phyloP scores from a whole-genome alignment of 1,140 invertebrate genomes.

The Probaryconus sp. region DNA sequence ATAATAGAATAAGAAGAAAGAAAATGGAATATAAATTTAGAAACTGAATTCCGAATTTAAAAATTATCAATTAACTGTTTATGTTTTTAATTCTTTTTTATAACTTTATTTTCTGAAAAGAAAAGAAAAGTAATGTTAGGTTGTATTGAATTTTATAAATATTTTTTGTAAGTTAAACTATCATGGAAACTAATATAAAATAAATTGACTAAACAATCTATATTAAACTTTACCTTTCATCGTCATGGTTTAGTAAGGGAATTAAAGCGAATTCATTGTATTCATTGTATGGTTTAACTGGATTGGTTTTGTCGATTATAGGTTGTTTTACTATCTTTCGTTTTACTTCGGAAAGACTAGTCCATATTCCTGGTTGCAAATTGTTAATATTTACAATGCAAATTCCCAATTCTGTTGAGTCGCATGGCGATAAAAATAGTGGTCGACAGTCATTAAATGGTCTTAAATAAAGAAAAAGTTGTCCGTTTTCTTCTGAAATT shows the following conservation, averaged over 20 bases:
- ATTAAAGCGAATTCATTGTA: constrained; percentile 9
- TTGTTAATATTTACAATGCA: constrained; percentile 5
- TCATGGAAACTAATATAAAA: too few species aligned
- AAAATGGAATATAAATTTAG: too few species aligned
- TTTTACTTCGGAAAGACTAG: not conserved
- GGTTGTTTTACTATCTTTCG: constrained; percentile 15
- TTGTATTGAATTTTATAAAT: too few species aligned
- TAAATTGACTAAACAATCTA: too few species aligned
- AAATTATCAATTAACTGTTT: too few species aligned
- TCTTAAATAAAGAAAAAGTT: not conserved
- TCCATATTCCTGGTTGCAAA: not conserved
- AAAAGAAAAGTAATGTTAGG: too few species aligned
- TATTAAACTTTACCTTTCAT: constrained; percentile 3
- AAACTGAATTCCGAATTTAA: too few species aligned
- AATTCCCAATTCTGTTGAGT: constrained; percentile 16
- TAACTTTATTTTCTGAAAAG: too few species aligned
- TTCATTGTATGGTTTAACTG: not conserved
- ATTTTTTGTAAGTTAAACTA: too few species aligned
- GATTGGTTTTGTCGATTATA: not conserved
- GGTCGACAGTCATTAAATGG: not conserved
- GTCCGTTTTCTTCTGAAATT: not conserved
- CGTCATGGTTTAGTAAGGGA: constrained; percentile 10
- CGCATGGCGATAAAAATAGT: not conserved
- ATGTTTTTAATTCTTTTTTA: too few species aligned
- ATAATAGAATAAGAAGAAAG: too few species aligned